Conservation (phyloP, 1,140 invertebrate genomes). For the Phymastichus coffea region DNA sequence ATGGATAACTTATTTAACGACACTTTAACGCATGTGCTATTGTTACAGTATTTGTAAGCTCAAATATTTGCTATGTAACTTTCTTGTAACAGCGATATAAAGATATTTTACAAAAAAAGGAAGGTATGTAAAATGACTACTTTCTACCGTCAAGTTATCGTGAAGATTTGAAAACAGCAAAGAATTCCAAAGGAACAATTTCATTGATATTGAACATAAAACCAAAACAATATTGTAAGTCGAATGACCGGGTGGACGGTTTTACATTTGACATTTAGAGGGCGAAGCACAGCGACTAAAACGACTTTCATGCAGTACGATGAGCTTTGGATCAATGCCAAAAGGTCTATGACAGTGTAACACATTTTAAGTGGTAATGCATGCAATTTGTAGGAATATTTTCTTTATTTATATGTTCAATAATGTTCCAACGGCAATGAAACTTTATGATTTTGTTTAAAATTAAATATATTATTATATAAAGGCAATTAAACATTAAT, state of each 20-base stretch:
- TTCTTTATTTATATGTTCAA: too few species aligned
- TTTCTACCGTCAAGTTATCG: too few species aligned
- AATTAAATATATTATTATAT: too few species aligned
- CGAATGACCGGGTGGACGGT: constrained; percentile 5
- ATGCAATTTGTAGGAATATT: too few species aligned
- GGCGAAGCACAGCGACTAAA: neutral
- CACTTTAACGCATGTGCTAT: constrained; percentile 2
- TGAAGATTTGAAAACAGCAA: too few species aligned
- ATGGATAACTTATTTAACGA: too few species aligned
- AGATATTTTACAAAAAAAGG: neutral
- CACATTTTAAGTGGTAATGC: neutral
- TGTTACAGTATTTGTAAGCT: constrained; percentile 15
- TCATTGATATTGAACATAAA: constrained; percentile 8
- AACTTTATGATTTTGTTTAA: too few species aligned
- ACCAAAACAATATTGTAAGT: constrained; percentile 1
- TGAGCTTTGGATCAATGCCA: constrained; percentile 2
- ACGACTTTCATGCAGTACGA: neutral
- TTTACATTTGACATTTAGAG: neutral
- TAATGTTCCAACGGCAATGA: too few species aligned
- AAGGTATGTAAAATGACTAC: too few species aligned
- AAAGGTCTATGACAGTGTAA: neutral
- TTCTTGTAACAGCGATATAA: neutral
- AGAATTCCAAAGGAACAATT: constrained; percentile 7
- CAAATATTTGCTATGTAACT: neutral
- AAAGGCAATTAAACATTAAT: too few species aligned